Evolutionary conservation across 2,888 invertebrate genomes (phyloP), one percentile per base, ranked within the genome.

Genomic region (Eupeodes latifasciatus): DNA sequence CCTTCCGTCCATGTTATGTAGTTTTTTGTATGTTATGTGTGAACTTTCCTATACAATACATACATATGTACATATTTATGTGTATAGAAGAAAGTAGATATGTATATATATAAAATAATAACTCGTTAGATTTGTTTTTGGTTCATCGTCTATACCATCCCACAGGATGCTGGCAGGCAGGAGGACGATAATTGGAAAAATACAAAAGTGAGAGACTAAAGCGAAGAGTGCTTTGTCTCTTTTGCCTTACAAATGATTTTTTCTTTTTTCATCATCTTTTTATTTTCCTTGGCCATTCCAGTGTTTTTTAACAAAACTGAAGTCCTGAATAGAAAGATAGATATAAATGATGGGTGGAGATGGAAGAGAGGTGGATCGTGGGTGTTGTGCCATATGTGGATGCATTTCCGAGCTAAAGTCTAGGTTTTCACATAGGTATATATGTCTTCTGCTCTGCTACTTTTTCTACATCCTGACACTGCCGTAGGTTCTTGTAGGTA

Each of bases 121-220:
- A 51, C 44, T 67, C 67, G 64, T 84, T 74, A 74, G 80, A 59
- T 88, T 84, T 81, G 27, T 84, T 88, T 82, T 84, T 88, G 67
- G 84, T 81, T 88, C 76, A 59, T 59, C 83, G 67, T 67, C 79
- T 71, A 72, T 81, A 47, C 53, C 57, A 61, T 77, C 75, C 81
- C 27, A 57, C 59, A 72, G 79, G 83, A 85, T 88, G 66, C 85
- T 75, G 75, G 85, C 85, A 72, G 44, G 72, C 72, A 27, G 62
- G 27, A 88, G 75, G 85, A 78, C 75, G 85, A 88, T 88, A 88
- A 88, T 88, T 88, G 84, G 88, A 88, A 88, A 88, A 88, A 88
- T 84, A 88, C 85, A 88, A 88, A 88, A 88, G 88, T 88, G 88
- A 75, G 88, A 61, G 88, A 88, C 81, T 88, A 81, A 85, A 85